These are phyloP conservation scores for Orthonevra nobilis DNA, from an alignment of 2,888 invertebrate species.

Conservation along the genomic window DNA sequence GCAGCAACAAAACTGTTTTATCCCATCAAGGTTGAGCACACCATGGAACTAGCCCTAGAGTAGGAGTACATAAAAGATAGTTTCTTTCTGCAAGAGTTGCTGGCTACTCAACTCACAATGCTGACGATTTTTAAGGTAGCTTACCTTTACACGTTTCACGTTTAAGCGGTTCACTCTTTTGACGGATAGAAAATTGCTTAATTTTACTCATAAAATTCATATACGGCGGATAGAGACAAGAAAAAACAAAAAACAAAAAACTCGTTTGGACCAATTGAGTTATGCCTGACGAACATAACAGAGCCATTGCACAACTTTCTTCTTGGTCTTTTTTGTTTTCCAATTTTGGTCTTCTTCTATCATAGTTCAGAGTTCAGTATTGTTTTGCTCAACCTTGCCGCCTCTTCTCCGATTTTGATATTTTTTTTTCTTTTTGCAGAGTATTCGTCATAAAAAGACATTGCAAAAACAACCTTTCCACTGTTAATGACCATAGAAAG, in stretches of 20 bases:
- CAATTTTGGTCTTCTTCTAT: constrained; percentile 4
- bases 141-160: not conserved
- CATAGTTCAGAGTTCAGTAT: constrained; percentile 35
- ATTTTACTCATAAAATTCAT: constrained; percentile 44
- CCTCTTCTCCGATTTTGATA: constrained; percentile 14
- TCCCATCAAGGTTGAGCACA: constrained; percentile 24
- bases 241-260: constrained; percentile 44
- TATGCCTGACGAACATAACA: constrained; percentile 51
- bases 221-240: constrained; percentile 21
- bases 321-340: constrained; percentile 33
- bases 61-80: constrained; percentile 22
- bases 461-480: constrained; percentile 41
- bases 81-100: constrained; percentile 22
- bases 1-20: constrained; percentile 19
- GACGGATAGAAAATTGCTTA: constrained; percentile 36
- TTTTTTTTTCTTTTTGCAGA: no score
- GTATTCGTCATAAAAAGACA: constrained; percentile 19
- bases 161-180: constrained; percentile 33
- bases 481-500: constrained; percentile 2
- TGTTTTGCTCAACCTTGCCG: constrained; percentile 26
- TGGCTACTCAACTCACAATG: constrained; percentile 1
- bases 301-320: constrained; percentile 55
- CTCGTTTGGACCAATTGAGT: constrained; percentile 56
- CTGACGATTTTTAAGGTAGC: not conserved
- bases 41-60: constrained; percentile 17